Conservation (phyloP, 2,797 vertebrate species). For the Melanotaenia boesemani region DNA sequence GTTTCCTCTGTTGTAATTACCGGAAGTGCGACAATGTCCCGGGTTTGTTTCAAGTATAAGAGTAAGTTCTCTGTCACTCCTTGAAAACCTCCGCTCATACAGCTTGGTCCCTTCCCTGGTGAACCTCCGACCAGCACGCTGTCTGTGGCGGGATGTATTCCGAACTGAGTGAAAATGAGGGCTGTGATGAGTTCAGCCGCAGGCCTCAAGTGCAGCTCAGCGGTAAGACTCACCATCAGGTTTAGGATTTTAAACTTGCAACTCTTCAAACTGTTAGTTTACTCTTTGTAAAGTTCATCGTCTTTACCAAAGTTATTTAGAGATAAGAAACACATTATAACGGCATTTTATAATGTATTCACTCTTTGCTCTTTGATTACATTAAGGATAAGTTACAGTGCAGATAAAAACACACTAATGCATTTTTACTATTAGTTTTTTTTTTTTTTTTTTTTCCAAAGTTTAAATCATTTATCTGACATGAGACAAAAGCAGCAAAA, state of each 20-base stretch:
- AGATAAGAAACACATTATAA: no score
- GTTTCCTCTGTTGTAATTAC: background rate
- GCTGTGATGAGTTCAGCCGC: background rate
- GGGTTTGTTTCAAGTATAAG: background rate
- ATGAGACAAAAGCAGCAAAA: no score
- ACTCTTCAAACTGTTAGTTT: background rate
- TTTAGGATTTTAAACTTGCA: background rate
- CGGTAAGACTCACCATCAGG: conserved; percentile 19
- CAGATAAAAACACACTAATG: no score
- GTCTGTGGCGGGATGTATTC: conserved; percentile 48
- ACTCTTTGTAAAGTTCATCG: background rate
- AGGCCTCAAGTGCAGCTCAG: conserved; percentile 30
- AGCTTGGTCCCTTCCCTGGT: no score
- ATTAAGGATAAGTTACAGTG: no score
- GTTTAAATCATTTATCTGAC: no score
- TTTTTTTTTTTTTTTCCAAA: no score
- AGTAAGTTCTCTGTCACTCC: no score
- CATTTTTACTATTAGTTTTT: no score
- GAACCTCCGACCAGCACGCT: conserved; percentile 23
- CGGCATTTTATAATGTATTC: no score
- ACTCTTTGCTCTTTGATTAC: no score
- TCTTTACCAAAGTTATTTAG: no score
- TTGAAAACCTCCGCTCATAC: background rate
- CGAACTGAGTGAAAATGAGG: conserved; percentile 56
- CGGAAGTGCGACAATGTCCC: background rate